A percentile compares a stretch with the other conserved stretches of the same genome.
Conservation (phyloP, 2,797 vertebrate genomes). For the Kryptopterus vitreolus region DNA sequence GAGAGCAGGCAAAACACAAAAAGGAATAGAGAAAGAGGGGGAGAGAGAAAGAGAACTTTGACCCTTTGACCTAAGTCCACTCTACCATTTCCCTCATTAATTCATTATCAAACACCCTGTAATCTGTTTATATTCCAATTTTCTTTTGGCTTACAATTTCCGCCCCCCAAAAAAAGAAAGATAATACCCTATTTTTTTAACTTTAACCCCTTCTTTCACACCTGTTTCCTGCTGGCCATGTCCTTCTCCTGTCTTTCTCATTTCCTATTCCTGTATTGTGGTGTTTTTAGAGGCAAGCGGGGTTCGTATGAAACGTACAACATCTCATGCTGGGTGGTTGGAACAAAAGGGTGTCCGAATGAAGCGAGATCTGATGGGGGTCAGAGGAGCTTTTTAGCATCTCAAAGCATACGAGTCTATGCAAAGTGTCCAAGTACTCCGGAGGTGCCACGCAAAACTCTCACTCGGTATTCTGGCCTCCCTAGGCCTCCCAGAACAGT, state of each 20-base stretch:
- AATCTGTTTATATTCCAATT: background rate
- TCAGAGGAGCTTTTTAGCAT: constrained; percentile 70
- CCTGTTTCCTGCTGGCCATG: constrained; percentile 30
- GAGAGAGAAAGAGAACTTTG: constrained; percentile 3
- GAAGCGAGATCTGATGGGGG: constrained; percentile 53
- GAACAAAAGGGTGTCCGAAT: background rate
- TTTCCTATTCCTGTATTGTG: constrained; percentile 23
- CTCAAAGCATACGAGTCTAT: constrained; percentile 76
- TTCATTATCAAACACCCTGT: background rate
- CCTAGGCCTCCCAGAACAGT: constrained; percentile 23
- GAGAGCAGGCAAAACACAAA: constrained; percentile 9
- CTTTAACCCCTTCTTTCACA: constrained; percentile 22
- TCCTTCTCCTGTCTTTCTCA: constrained; percentile 16
- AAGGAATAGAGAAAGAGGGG: constrained; percentile 21
- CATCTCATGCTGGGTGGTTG: background rate
- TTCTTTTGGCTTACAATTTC: background rate
- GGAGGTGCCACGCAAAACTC: constrained; percentile 38
- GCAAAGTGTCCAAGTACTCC: constrained; percentile 56
- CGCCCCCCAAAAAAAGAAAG: no score
- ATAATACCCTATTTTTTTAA: background rate
- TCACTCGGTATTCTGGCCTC: background rate
- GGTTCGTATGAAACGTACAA: background rate
- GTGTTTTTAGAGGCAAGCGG: background rate
- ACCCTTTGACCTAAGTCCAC: constrained; percentile 17
- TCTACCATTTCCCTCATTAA: constrained; percentile 14